Evolutionary conservation across 2,888 invertebrate genomes (phyloP), one percentile per base, ranked within the genome.

Genomic region (Parnassius orleans): DNA sequence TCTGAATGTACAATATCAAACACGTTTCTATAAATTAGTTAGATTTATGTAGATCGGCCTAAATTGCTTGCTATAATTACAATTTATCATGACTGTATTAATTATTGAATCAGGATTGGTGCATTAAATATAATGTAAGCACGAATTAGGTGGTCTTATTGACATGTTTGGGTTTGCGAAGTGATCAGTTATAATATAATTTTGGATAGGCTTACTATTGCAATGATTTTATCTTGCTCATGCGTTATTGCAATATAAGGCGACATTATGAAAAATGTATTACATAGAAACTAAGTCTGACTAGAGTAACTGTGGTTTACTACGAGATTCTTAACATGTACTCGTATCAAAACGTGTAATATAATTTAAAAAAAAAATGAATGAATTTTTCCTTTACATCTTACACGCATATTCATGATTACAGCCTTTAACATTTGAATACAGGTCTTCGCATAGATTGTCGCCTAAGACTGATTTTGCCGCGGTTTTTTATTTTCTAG

Each of bases 241-340:
- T 62, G 14, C 46, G 10, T 57, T 57, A 44, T 61, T 67, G 67
- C 65, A 68, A 71, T 61, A 68, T 62, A 61, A 66, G 61, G 63
- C 65, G 63, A 51, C 61, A 63, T 68, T 60, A 68, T 69, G 68
- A 66, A 68, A 69, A 66, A 69, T 69, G 57, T 66, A 71, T 66
- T 54, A 67, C 57, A 53, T 54, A 53, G 52, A 15, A 46, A 62
- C 59, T 68, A 57, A 54, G 53, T 60, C 57, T 59, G 60, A 42
- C 61, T 65, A 50, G 10, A 14, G 33, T 51, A 9, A 51, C 33
- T 55, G 44, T 33, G 7, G 15, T 24, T 60, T 43, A 44, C 54
- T 54, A 60, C 19, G 54, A 42, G 43, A 60, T 60, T 55, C 7
- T 9, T 24, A 51, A 50, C 44, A 44, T n/a, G n/a, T n/a, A n/a